phyloP scores from a whole-genome alignment of 2,888 invertebrate genomes.

The Neoitamus cyanurus region DNA sequence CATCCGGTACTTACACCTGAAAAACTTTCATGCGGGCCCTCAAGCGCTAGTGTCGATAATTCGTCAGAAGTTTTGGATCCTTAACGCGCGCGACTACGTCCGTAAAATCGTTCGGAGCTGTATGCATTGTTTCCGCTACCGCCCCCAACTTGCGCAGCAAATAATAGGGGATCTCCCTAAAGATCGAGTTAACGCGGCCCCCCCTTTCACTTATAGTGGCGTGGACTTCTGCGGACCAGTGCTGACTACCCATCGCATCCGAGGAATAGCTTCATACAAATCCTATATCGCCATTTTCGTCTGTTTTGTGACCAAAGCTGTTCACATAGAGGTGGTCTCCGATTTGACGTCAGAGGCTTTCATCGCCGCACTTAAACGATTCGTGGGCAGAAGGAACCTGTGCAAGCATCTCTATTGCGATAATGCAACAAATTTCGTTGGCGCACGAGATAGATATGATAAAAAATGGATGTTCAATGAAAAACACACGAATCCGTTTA shows the following conservation, averaged over 20 bases:
- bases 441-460: too few species aligned
- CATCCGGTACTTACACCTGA: too few species aligned
- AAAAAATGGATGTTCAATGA: too few species aligned
- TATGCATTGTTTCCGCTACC: background rate
- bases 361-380: constrained; percentile 40
- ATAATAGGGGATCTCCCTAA: constrained; percentile 13
- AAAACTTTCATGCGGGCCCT: too few species aligned
- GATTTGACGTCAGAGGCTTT: constrained; percentile 36
- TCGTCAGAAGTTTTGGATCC: too few species aligned
- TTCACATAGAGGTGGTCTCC: constrained; percentile 40
- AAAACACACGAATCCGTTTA: too few species aligned
- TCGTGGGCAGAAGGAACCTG: background rate
- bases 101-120: background rate
- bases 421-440: constrained; percentile 45
- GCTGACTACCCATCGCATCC: too few species aligned
- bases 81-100: too few species aligned
- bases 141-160: background rate
- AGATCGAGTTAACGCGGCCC: background rate
- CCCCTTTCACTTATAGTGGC: background rate
- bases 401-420: constrained; percentile 4
- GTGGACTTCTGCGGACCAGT: background rate
- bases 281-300: constrained; percentile 52
- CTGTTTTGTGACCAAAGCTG: constrained; percentile 48
- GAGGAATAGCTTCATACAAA: constrained; percentile 40
- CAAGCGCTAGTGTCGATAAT: too few species aligned